Evolutionary conservation across 2,888 invertebrate genomes (phyloP).

Genomic region (Osedax fenrisi): DNA sequence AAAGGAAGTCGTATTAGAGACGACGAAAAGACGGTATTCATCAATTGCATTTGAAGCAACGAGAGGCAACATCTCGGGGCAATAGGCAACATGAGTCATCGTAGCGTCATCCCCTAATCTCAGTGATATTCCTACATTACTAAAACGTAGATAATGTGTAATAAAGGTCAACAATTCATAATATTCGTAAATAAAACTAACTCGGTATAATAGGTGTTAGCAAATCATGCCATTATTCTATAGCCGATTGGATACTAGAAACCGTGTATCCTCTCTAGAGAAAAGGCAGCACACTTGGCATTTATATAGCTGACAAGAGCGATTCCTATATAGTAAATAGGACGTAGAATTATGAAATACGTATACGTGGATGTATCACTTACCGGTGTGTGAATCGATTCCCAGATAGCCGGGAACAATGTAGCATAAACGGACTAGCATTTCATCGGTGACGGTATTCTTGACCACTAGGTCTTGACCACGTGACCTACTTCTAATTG

Average conservation of each 20-base stretch:
- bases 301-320: no score
- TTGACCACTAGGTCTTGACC: background rate
- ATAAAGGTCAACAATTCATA: no score
- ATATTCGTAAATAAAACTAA: background rate
- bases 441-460: background rate
- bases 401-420: background rate
- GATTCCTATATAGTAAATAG: no score
- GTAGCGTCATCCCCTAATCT: conserved; percentile 17
- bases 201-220: background rate
- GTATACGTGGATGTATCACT: no score
- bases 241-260: conserved; percentile 78
- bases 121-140: no score
- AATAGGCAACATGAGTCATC: conserved; percentile 45
- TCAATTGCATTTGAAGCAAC: conserved; percentile 51
- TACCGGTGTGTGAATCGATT: background rate
- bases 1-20: conserved; percentile 59
- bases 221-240: conserved; percentile 27
- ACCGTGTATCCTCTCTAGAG: conserved; percentile 72
- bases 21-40: conserved; percentile 54
- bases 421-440: background rate
- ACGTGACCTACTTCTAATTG: no score
- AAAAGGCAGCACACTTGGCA: conserved; percentile 64
- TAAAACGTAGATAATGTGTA: no score
- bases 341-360: no score
- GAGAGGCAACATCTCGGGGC: conserved; percentile 59